A percentile compares a stretch with the other conserved stretches of the same genome.
These are phyloP conservation scores for Aspidiotus rigidus DNA, from an alignment of 2,888 invertebrate species.

Conservation along the genomic window DNA sequence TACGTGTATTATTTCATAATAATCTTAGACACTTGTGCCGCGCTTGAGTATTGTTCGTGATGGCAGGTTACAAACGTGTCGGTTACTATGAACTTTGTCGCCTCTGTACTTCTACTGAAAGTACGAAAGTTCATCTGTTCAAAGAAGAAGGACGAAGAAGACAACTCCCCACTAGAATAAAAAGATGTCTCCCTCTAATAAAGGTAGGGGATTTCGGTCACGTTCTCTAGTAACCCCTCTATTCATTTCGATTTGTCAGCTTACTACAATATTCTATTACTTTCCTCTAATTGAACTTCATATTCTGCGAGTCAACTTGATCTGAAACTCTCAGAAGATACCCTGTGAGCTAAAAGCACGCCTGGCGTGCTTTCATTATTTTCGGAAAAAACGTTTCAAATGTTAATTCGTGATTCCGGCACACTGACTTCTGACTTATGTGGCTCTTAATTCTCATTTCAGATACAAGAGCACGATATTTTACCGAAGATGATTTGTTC, in stretches of 20 bases:
- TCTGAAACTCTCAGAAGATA: no score
- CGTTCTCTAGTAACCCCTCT: constrained; percentile 23
- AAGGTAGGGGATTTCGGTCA: constrained; percentile 44
- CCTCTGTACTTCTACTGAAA: constrained; percentile 57
- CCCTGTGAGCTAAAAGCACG: no score
- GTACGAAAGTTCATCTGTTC: constrained; percentile 57
- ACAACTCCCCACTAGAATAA: constrained; percentile 56
- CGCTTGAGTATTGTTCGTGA: constrained; percentile 39
- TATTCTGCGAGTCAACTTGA: no score
- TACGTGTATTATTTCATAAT: no score
- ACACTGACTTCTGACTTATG: background rate
- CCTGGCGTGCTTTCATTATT: no score
- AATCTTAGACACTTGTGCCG: no score
- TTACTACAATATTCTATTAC: background rate
- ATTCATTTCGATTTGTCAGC: background rate
- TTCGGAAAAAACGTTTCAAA: background rate
- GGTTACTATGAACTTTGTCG: constrained; percentile 63
- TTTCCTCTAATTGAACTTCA: background rate
- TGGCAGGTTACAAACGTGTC: constrained; percentile 60
- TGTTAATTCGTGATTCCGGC: background rate
- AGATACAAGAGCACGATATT: constrained; percentile 60
- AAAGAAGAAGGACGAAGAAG: constrained; percentile 56
- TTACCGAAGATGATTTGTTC: constrained; percentile 60
- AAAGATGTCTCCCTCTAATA: constrained; percentile 52
- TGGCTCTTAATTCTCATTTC: constrained; percentile 31